Evolutionary conservation across 2,888 invertebrate genomes (phyloP).

Genomic region (Melinopterus prodromus): DNA sequence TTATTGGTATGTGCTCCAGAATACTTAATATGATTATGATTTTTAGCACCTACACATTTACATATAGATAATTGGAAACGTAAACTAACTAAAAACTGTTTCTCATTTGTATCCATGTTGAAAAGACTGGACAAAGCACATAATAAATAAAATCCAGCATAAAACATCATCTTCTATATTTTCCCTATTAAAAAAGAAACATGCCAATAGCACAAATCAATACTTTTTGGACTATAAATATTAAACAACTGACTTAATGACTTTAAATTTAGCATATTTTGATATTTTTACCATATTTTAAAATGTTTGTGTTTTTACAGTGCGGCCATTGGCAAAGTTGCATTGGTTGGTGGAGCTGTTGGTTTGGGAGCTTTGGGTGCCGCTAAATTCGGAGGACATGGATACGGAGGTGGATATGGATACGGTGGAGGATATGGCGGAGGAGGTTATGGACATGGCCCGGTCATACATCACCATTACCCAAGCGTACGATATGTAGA

Average conservation of each 20-base stretch:
- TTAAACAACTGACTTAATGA: not conserved
- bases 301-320: not conserved
- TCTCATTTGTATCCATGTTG: not conserved
- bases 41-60: no score
- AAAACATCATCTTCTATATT: not conserved
- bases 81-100: not conserved
- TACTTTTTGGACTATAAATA: not conserved
- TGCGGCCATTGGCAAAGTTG: not conserved
- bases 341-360: not conserved
- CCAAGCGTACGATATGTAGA: not conserved
- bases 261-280: not conserved
- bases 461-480: not conserved
- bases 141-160: not conserved
- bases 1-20: no score
- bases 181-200: no score
- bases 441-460: not conserved
- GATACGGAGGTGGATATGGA: not conserved
- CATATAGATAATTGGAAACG: no score
- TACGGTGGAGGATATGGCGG: not conserved
- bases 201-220: not conserved
- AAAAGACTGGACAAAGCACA: not conserved
- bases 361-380: not conserved
- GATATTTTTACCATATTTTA: not conserved
- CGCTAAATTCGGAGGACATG: not conserved
- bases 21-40: no score